Base-by-base conservation (phyloP, 2,888 invertebrate species). In the Trichopoda pennipes region DNA sequence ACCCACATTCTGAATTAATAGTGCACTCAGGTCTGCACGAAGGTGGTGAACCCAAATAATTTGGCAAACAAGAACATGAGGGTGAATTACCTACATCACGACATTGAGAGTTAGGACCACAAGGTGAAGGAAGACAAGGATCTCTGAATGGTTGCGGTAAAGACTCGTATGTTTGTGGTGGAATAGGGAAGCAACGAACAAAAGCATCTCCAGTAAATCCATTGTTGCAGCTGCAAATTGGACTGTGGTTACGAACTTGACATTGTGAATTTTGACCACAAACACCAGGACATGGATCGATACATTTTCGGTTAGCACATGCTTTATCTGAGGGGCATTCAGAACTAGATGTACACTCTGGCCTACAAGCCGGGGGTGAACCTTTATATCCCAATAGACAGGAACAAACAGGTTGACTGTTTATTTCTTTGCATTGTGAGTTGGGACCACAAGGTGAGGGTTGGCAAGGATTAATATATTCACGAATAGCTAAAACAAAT, bases 371-470 rank as follows among this genome's bases (percentile, higher is more conserved):
- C 1, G 89, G 88, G 12, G 88, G 95, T 83, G 92, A 92, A 60
- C 95, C 95, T 70, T 93, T 92, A 86, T 94, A 94, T 84, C 93
- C 93, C 58, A 93, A 92, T 83, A 94, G 90, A 87, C 96, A 96
- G 64, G 94, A 94, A 88, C 96, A 96, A 21, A 94, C 93, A 0
- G 94, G 94, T 91, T 95, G 94, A 32, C 93, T 93, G 86, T 95
- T 95, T 32, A 93, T 89, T 89, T 94, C 94, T 86, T 94, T 94
- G 87, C 97, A 97, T 86, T 94, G 92, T 84, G 96, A 96, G 88
- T 96, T 96, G 8, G 96, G 94, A 47, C 97, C 97, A 88, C 97
- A 97, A 0, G 96, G 96, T 3, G 95, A 94, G 66, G 96, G 96
- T 83, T 92, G 91, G 87, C 96, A 96, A 2, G 96, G 96, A 87